Percentiles rank a stretch among this genome's conserved stretches.
Evolutionary conservation across 2,797 vertebrate genomes (phyloP).

Genomic region (Moxostoma hubbsi): DNA sequence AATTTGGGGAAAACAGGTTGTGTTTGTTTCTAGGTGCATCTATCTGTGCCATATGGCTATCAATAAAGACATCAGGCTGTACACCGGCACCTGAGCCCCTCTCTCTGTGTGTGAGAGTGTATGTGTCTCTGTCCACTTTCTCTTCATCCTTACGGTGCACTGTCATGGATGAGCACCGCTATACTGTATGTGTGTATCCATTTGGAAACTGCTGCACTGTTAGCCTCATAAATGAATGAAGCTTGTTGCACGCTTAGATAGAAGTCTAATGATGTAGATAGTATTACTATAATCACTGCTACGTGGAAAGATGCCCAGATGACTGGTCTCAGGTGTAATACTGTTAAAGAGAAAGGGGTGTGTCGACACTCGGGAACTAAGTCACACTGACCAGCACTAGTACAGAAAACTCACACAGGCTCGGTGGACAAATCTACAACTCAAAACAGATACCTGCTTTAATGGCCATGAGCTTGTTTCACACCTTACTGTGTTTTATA

Average conservation of each 20-base stretch:
- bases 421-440: too few species aligned
- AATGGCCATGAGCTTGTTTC: background rate
- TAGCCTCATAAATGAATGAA: background rate
- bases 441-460: background rate
- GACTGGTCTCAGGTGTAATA: constrained; percentile 42
- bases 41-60: constrained; percentile 16
- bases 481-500: background rate
- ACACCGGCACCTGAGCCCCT: background rate
- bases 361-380: constrained; percentile 32
- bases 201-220: background rate
- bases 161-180: constrained; percentile 2
- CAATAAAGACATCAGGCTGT: constrained; percentile 17
- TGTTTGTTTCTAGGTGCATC: constrained; percentile 40
- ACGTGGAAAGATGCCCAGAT: background rate
- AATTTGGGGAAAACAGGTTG: constrained; percentile 25
- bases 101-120: constrained; percentile 28
- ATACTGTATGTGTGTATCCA: background rate
- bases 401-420: background rate
- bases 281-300: background rate
- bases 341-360: constrained; percentile 37
- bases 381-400: constrained; percentile 2
- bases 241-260: background rate
- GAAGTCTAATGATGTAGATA: background rate
- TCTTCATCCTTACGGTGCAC: background rate
- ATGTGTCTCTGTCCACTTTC: background rate